Conservation (phyloP, 1,140 invertebrate genomes). For the Augochlora pura region DNA sequence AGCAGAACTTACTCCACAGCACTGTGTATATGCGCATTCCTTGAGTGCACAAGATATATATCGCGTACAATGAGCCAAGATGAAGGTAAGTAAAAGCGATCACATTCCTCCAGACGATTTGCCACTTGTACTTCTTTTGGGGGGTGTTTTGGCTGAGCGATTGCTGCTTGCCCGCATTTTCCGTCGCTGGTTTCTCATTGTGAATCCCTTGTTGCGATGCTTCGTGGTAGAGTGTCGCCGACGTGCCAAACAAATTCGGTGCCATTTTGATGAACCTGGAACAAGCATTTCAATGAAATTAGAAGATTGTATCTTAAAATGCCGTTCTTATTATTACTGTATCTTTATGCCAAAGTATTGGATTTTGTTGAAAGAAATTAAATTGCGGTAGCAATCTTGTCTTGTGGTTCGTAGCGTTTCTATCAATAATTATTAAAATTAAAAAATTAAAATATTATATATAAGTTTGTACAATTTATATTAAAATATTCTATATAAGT, state of each 20-base stretch:
- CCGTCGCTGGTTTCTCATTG: slow-evolving; percentile 55
- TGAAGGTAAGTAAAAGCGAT: slow-evolving; percentile 85
- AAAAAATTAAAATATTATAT: too few relatives aligned
- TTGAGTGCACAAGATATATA: slow-evolving; percentile 81
- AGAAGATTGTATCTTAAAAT: not conserved
- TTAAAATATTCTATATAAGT: too few relatives aligned
- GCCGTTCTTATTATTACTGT: too few relatives aligned
- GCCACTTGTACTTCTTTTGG: slow-evolving; percentile 79
- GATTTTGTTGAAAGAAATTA: too few relatives aligned
- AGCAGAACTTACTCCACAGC: slow-evolving; percentile 80
- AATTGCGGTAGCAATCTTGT: too few relatives aligned
- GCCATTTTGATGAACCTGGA: slow-evolving; percentile 72
- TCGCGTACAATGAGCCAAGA: slow-evolving; percentile 82
- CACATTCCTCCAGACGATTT: slow-evolving; percentile 88
- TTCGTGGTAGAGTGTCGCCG: slow-evolving; percentile 75
- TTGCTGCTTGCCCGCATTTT: slow-evolving; percentile 44
- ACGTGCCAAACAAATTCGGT: slow-evolving; percentile 78
- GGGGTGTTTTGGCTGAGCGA: slow-evolving; percentile 44
- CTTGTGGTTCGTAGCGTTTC: not conserved
- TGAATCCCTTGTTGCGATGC: slow-evolving; percentile 73
- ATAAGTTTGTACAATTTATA: too few relatives aligned
- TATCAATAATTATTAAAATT: too few relatives aligned
- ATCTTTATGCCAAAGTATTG: too few relatives aligned
- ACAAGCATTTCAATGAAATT: not conserved
- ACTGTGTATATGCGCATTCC: slow-evolving; percentile 79